Conservation (phyloP, 1,140 invertebrate species). For the Wiebesia pumilae region DNA sequence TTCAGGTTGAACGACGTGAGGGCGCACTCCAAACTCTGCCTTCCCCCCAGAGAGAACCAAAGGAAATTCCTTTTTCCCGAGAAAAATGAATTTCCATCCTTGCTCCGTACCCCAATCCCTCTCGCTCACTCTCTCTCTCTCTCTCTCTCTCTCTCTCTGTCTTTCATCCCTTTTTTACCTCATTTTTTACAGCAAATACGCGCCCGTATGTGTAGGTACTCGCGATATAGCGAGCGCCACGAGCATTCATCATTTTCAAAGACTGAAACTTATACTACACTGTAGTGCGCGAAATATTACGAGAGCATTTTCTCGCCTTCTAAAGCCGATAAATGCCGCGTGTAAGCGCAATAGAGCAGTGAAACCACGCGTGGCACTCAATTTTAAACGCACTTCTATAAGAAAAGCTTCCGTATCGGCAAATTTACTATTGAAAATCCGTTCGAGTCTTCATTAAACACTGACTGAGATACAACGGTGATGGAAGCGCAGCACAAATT, state of each 20-base stretch:
- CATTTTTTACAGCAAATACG: not conserved
- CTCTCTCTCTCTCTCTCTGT: not conserved
- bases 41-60: slow-evolving; percentile 7
- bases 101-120: too few relatives aligned
- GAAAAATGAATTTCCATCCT: slow-evolving; percentile 43
- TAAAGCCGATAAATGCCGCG: not conserved
- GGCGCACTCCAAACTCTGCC: not conserved
- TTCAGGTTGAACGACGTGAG: slow-evolving; percentile 42
- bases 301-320: not conserved
- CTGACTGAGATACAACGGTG: not conserved
- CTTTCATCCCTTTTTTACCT: not conserved
- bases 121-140: too few relatives aligned
- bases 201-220: not conserved
- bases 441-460: not conserved
- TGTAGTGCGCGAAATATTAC: not conserved
- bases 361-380: not conserved
- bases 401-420: not conserved
- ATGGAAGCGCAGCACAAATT: too few relatives aligned
- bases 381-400: too few relatives aligned
- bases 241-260: slow-evolving; percentile 45
- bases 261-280: not conserved
- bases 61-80: slow-evolving; percentile 31
- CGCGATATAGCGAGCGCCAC: not conserved
- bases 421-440: not conserved
- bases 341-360: not conserved